Conservation (phyloP, 2,888 invertebrate species). For the Drepana falcataria region DNA sequence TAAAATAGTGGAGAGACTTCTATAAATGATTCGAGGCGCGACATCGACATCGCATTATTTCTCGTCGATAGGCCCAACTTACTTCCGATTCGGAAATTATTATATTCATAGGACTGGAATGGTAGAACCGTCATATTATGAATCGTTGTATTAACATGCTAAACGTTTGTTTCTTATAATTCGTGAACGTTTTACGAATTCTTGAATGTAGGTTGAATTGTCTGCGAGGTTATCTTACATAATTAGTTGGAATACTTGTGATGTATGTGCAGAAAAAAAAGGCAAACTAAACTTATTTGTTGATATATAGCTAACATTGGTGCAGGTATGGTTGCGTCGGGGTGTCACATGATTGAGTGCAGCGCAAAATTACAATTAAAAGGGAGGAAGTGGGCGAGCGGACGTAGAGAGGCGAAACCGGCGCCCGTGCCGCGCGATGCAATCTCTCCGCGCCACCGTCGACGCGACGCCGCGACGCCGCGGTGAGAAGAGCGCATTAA, state of each 20-base stretch:
- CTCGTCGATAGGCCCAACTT: conserved; percentile 68
- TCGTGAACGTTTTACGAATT: conserved; percentile 55
- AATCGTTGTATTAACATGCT: conserved; percentile 54
- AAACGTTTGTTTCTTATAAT: conserved; percentile 50
- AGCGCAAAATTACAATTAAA: conserved; percentile 64
- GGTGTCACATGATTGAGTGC: conserved; percentile 33
- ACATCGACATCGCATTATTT: conserved; percentile 71
- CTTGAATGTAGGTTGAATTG: conserved; percentile 44
- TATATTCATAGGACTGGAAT: conserved; percentile 65
- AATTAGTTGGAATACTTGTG: no score
- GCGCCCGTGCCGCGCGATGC: conserved; percentile 57
- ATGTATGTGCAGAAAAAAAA: no score
- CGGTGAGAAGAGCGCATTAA: conserved; percentile 60
- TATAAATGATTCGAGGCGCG: conserved; percentile 73
- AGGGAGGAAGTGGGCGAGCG: conserved; percentile 66
- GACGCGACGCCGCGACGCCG: conserved; percentile 21
- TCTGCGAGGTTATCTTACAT: conserved; percentile 19
- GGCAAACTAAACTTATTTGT: no score
- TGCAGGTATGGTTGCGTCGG: conserved; percentile 21
- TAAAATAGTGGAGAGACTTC: conserved; percentile 41
- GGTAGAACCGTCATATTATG: conserved; percentile 49
- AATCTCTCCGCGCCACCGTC: conserved; percentile 49
- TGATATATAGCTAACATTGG: no score
- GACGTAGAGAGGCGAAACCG: conserved; percentile 56
- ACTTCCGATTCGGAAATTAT: conserved; percentile 79